Base-by-base conservation (phyloP, 2,113 vertebrate genomes). In the Esox niger region DNA sequence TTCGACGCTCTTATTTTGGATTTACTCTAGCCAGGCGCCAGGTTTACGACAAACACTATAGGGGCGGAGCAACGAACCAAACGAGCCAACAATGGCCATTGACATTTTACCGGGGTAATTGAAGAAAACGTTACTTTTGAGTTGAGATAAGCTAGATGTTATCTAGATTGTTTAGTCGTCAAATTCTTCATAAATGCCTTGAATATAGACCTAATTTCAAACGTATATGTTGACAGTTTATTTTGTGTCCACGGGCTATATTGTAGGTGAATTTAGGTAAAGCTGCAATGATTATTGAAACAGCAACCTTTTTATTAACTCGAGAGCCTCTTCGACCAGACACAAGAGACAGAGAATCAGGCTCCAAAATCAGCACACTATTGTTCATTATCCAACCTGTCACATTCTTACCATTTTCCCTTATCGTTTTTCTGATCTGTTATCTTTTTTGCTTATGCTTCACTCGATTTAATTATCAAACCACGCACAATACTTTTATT, bases 31-130 rank as follows among this genome's bases (percentile, higher is more conserved):
- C 80, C 90, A 81, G 86, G 88, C 88, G 86, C 89, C 86, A 70
- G 90, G 84, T 92, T 91, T 90, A 92, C 92, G 90, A 90, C 91
- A 92, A 90, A 88, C 90, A 86, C 86, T 81, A n/a, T n/a, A 78
- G 90, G 89, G 93, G 92, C 88, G 93, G 91, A 92, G 92, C 88
- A 79, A 66, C 74, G 75, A 76, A 75, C 78, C 61, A 82, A 85
- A 81, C 76, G 71, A 78, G 84, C 88, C 86, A 86, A 88, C 88
- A 89, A 87, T 88, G 80, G 77, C 84, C 82, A 76, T 82, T 87
- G 88, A 87, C 87, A 87, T 88, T 68, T 83, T 86, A 79, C 74
- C 75, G 74, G 74, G 71, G 82, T 76, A 77, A 87, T 83, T 76
- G 81, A 74, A 76, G 75, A 73, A 74, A 77, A 80, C 82, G 67